Conservation (phyloP, 2,888 invertebrate species). For the Rhaphigaster nebulosa region DNA sequence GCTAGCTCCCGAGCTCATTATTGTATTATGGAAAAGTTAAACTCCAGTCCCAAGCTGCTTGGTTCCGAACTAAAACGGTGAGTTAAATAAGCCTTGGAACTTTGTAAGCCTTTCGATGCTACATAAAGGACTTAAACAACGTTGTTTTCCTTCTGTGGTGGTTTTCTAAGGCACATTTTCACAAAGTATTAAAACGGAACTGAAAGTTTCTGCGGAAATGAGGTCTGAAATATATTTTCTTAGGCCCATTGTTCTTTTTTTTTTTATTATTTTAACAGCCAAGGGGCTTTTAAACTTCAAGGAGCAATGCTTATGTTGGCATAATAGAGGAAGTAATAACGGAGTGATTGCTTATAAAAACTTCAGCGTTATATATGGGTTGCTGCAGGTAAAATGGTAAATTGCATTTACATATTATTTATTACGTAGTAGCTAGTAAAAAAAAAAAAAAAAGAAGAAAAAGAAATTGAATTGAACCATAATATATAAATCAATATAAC, state of each 20-base stretch:
- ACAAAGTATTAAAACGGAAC: constrained; percentile 26
- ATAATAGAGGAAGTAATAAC: neutral
- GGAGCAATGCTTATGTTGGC: neutral
- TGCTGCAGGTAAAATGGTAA: neutral
- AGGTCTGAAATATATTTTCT: constrained; percentile 22
- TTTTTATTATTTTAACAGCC: constrained; percentile 29
- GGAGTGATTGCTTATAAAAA: neutral
- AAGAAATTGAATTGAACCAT: neutral
- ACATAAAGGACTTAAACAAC: constrained; percentile 34
- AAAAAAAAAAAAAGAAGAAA: too few species aligned
- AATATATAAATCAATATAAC: too few species aligned
- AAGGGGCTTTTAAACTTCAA: neutral
- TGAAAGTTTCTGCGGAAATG: constrained; percentile 11
- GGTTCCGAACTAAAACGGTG: neutral
- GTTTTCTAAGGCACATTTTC: constrained; percentile 37
- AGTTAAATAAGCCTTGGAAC: constrained; percentile 23
- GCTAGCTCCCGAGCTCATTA: neutral
- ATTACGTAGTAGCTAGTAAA: too few species aligned
- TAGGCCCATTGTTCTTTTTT: constrained; percentile 17
- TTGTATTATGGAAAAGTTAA: neutral
- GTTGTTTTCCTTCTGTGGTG: constrained; percentile 10
- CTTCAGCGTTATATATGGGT: neutral
- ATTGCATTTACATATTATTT: neutral
- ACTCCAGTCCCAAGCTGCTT: neutral
- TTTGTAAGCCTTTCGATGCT: constrained; percentile 30